Evolutionary conservation across 2,888 invertebrate species (phyloP).

Genomic region (Ectropis crepuscularia): DNA sequence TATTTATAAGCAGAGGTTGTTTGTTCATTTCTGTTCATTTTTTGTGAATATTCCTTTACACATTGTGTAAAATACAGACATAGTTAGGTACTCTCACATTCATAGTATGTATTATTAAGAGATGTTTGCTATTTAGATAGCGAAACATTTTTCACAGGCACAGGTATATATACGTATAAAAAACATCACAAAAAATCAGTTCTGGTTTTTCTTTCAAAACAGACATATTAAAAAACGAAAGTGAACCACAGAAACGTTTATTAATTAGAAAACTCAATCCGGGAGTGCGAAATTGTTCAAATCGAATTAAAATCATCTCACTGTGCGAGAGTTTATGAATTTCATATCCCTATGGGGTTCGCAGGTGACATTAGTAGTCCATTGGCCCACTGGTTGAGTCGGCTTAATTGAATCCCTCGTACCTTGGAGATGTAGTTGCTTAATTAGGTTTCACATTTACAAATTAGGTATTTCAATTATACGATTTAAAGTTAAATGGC

Average conservation of each 20-base stretch:
- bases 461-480: constrained; percentile 17
- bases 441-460: constrained; percentile 26
- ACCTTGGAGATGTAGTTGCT: constrained; percentile 28
- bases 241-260: constrained; percentile 12
- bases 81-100: too few species aligned
- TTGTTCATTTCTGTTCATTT: too few species aligned
- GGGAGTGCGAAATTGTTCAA: constrained; percentile 37
- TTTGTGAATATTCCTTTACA: too few species aligned
- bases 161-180: too few species aligned
- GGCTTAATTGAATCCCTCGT: constrained; percentile 30
- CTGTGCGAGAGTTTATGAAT: constrained; percentile 41
- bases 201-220: neutral
- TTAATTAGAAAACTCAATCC: constrained; percentile 32
- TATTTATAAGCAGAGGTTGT: too few species aligned
- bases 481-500: neutral
- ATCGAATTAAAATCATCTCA: constrained; percentile 42
- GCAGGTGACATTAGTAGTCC: constrained; percentile 37
- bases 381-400: constrained; percentile 20
- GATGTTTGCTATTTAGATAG: too few species aligned
- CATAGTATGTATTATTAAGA: too few species aligned
- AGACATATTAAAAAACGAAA: neutral
- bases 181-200: too few species aligned
- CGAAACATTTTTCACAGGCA: too few species aligned
- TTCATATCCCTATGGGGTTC: constrained; percentile 40
- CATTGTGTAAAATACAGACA: too few species aligned